Conservation (phyloP, 2,888 invertebrate genomes). For the Notocelia uddmanniana region DNA sequence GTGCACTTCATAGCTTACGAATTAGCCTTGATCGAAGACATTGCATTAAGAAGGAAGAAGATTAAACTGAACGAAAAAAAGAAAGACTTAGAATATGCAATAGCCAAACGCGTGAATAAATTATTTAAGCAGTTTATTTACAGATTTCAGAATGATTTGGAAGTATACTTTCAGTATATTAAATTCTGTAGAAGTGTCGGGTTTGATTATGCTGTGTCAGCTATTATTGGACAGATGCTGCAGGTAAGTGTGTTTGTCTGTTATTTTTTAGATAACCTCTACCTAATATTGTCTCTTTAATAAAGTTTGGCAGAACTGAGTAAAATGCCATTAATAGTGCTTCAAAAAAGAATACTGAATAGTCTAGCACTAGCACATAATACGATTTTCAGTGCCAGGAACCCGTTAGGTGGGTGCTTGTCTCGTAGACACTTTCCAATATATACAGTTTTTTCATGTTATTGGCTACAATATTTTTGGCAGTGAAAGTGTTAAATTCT, state of each 20-base stretch:
- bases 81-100: constrained; percentile 88
- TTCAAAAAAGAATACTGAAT: no score
- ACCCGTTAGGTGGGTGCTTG: no score
- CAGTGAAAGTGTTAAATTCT: no score
- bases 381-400: no score
- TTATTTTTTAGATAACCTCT: background rate
- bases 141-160: constrained; percentile 89
- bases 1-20: constrained; percentile 90
- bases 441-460: no score
- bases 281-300: no score
- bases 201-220: constrained; percentile 82
- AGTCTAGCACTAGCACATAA: no score
- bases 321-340: no score
- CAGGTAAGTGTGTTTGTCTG: constrained; percentile 72
- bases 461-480: no score
- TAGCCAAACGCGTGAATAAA: constrained; percentile 90
- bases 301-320: no score
- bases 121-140: constrained; percentile 90
- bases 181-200: constrained; percentile 91
- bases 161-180: constrained; percentile 92
- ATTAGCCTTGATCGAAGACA: constrained; percentile 87
- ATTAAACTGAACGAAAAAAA: constrained; percentile 86
- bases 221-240: constrained; percentile 87
- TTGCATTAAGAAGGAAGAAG: constrained; percentile 87
- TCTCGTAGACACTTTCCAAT: no score